Base-by-base conservation (phyloP, 2,888 invertebrate species). In the Ctenicera cuprea region DNA sequence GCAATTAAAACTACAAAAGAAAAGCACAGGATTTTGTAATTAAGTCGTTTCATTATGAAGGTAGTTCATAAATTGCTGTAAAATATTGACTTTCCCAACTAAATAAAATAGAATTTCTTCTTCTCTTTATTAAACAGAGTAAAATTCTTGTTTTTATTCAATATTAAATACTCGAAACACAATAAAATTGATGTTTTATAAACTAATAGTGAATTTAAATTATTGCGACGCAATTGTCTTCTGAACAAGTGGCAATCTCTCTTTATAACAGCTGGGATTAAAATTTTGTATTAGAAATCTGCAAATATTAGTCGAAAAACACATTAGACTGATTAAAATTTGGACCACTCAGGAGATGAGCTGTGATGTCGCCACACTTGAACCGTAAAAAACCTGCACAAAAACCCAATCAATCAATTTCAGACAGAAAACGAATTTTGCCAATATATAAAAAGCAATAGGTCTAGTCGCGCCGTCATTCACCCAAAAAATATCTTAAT, bases 361-460 rank as follows among this genome's bases (percentile, higher is more conserved):
- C 33, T 7, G 54, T 22, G 30, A 54, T 54, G 54, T 54, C 54
- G 54, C 33, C 52, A 52, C 26, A 26, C 54, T 54, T 54, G 54
- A 54, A 30, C 54, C 54, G 54, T 54, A 16, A 54, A 52, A 48
- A 26, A 26, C 7, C 1, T 54, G 54, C 26, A 16, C 14, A 54
- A 26, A 26, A 59, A 22, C 16, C 37, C 59, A 59, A 59, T 59
- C 59, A 38, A 59, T 59, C 59, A 59, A 59, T 59, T 41, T 18
- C n/a, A 18, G 59, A 59, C 37, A 41, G 38, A 59, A 38, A 59
- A 59, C 38, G 38, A 59, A 59, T 59, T 59, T 59, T 16, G 7
- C 37, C 37, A 59, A 59, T 38, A 41, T 18, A 33, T 22, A 59
- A 59, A 59, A 59, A 59, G 59, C 59, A 59, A 59, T 38, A 59